These are phyloP conservation scores for Luperina testacea DNA, from an alignment of 2,888 invertebrate species.

Conservation along the genomic window DNA sequence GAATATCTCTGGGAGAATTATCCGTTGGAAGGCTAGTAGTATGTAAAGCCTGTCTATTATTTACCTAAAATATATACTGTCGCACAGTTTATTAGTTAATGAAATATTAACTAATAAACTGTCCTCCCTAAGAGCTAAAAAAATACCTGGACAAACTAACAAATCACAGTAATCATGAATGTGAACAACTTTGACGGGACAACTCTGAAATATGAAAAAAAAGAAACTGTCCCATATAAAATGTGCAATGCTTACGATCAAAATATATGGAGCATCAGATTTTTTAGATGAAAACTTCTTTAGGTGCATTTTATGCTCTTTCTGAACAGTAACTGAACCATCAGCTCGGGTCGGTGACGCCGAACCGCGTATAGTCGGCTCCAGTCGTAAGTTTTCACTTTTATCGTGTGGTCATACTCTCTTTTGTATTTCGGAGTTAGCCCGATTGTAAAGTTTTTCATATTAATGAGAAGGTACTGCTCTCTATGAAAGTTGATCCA, in stretches of 20 bases:
- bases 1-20: conserved; percentile 7
- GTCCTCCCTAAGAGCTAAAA: neutral
- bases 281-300: neutral
- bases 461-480: neutral
- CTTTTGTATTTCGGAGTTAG: neutral
- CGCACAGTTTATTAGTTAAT: too few species aligned
- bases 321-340: too few species aligned
- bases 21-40: neutral
- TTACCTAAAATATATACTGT: neutral
- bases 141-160: neutral
- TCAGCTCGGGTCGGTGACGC: too few species aligned
- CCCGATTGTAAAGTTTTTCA: neutral
- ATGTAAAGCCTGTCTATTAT: neutral
- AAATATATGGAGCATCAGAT: neutral
- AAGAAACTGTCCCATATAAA: neutral
- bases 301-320: too few species aligned
- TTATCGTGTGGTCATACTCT: too few species aligned
- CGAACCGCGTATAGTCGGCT: too few species aligned
- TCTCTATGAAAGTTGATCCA: neutral
- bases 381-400: too few species aligned
- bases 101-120: conserved; percentile 1
- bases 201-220: neutral
- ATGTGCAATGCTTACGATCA: neutral
- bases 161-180: neutral
- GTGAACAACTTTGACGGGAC: neutral